phyloP scores from a whole-genome alignment of 2,888 invertebrate genomes.

The Acleris literana region DNA sequence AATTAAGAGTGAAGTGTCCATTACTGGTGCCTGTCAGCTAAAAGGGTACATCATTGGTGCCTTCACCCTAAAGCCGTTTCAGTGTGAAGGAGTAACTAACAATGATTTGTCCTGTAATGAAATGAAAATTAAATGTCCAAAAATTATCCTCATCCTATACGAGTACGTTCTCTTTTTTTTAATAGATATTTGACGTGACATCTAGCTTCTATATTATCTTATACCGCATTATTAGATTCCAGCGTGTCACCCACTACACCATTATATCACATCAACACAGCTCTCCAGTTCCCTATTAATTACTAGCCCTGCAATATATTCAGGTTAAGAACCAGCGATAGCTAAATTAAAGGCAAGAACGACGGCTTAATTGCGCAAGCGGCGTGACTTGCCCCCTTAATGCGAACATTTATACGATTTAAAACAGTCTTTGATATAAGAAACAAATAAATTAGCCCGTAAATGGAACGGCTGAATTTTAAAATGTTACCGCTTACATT shows the following conservation, averaged over 20 bases:
- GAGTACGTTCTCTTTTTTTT: no score
- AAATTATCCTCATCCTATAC: no score
- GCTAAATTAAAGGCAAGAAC: slow-evolving; percentile 67
- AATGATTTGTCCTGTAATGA: no score
- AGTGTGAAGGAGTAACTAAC: no score
- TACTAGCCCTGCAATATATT: slow-evolving; percentile 64
- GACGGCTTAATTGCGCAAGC: slow-evolving; percentile 61
- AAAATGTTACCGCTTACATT: not conserved
- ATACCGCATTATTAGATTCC: no score
- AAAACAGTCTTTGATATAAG: slow-evolving; percentile 16
- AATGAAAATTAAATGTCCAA: no score
- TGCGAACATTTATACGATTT: slow-evolving; percentile 21
- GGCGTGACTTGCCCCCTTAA: slow-evolving; percentile 56
- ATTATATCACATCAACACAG: slow-evolving; percentile 2
- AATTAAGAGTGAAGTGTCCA: no score
- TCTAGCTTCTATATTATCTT: no score
- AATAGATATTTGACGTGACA: no score
- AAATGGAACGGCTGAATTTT: not conserved
- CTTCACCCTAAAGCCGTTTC: no score
- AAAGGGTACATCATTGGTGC: no score
- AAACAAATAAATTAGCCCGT: slow-evolving; percentile 7
- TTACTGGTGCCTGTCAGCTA: no score
- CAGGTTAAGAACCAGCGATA: slow-evolving; percentile 66
- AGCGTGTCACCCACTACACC: not conserved
- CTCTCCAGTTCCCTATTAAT: slow-evolving; percentile 52